Conservation (phyloP, 1,140 invertebrate species). For the Aporrectodea caliginosa region DNA sequence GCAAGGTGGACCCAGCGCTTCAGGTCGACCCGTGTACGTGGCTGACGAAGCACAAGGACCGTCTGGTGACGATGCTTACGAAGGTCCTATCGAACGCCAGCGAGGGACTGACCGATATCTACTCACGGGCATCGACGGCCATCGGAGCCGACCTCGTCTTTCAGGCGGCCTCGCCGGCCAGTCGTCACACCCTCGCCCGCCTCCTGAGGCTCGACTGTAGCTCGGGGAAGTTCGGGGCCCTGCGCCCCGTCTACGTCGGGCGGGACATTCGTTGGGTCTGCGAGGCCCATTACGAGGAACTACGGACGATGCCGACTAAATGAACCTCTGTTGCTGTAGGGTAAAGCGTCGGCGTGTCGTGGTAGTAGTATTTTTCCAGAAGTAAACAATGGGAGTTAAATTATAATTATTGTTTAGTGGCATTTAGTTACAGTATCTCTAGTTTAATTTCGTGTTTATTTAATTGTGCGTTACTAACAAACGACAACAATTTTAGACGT, state of each 20-base stretch:
- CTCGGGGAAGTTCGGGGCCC: conserved; percentile 28
- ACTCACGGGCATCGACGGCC: conserved; percentile 24
- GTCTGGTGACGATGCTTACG: conserved; percentile 37
- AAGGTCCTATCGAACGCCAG: conserved; percentile 35
- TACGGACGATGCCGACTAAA: conserved; percentile 27
- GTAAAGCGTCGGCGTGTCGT: no score
- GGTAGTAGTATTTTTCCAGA: no score
- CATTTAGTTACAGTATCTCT: no score
- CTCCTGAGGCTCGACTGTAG: conserved; percentile 26
- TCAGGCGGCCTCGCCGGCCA: conserved; percentile 29
- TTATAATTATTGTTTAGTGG: no score
- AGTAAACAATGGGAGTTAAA: no score
- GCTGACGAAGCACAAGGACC: conserved; percentile 33
- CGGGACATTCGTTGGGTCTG: conserved; percentile 33
- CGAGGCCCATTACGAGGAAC: conserved; percentile 30
- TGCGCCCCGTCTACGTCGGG: conserved; percentile 29
- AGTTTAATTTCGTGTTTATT: no score
- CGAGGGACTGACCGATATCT: conserved; percentile 30
- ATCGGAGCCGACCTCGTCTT: conserved; percentile 28
- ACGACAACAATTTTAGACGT: no score
- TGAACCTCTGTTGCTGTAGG: no score
- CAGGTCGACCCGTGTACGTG: conserved; percentile 25
- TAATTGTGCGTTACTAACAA: no score
- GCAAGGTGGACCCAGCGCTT: conserved; percentile 21
- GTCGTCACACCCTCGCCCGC: conserved; percentile 14